These are phyloP conservation scores for Timema cristinae DNA, from an alignment of 2,888 invertebrate genomes.

Conservation along the genomic window DNA sequence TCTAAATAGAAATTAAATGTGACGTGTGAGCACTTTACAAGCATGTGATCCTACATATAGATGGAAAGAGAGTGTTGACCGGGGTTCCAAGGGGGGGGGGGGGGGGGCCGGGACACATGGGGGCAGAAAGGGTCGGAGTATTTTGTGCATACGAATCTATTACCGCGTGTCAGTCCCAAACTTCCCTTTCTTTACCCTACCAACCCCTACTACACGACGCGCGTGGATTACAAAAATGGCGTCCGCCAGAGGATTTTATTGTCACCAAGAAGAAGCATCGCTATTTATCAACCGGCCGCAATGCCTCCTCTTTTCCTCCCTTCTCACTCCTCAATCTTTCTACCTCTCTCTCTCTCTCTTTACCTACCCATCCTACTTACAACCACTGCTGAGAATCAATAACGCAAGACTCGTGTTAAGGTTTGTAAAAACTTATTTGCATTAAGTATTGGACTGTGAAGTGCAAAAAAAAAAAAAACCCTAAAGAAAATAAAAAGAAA, in stretches of 20 bases:
- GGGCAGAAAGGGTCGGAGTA: background rate
- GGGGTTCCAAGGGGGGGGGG: background rate
- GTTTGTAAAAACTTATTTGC: conserved; percentile 7
- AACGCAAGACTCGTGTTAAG: conserved; percentile 14
- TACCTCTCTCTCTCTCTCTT: too few species aligned
- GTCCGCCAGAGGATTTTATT: conserved; percentile 28
- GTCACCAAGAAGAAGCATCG: conserved; percentile 26
- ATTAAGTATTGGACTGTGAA: conserved; percentile 14
- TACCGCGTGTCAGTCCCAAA: conserved; percentile 1
- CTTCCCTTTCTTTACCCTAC: background rate
- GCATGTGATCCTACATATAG: conserved; percentile 2
- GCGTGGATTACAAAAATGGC: conserved; percentile 28
- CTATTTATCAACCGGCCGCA: conserved; percentile 25
- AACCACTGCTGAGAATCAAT: background rate
- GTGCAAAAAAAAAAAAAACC: background rate
- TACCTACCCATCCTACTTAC: too few species aligned
- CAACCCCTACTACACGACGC: conserved; percentile 17
- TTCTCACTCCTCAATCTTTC: background rate
- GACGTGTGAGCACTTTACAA: conserved; percentile 21
- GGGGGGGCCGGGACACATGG: background rate
- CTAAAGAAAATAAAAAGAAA: too few species aligned
- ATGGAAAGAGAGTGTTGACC: background rate
- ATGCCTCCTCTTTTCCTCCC: conserved; percentile 15
- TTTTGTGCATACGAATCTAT: conserved; percentile 9
- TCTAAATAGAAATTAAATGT: conserved; percentile 22